Percentiles rank a stretch among this genome's conserved stretches.
phyloP scores from a whole-genome alignment of 2,113 vertebrate species.

The Equus przewalskii region DNA sequence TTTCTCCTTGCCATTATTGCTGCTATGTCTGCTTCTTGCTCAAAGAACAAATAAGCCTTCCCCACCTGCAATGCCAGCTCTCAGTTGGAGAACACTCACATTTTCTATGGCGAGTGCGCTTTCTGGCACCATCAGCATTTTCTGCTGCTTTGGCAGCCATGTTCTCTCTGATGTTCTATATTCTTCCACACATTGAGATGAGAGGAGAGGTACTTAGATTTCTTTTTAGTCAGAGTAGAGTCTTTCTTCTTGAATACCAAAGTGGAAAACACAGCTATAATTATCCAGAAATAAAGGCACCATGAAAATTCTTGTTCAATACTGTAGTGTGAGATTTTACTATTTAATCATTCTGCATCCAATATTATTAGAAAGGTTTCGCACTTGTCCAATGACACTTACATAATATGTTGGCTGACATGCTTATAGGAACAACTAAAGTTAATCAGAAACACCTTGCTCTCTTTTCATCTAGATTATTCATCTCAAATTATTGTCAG shows the following conservation, averaged over 20 bases:
- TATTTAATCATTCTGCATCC: conserved; percentile 46
- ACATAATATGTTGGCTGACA: conserved; percentile 51
- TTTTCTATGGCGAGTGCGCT: not conserved
- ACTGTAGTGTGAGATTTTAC: conserved; percentile 41
- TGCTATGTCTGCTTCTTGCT: not conserved
- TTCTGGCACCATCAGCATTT: not conserved
- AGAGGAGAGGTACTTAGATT: not conserved
- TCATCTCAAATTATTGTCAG: conserved; percentile 72
- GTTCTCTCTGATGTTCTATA: not conserved
- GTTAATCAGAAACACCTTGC: conserved; percentile 59
- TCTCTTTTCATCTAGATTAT: conserved; percentile 65
- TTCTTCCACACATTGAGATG: not conserved
- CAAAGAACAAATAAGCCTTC: not conserved
- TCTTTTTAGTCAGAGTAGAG: not conserved
- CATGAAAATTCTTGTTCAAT: conserved; percentile 57
- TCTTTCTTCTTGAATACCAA: conserved; percentile 45
- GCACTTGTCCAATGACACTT: conserved; percentile 25
- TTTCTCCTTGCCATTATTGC: not conserved
- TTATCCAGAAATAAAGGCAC: conserved; percentile 56
- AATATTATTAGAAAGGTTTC: conserved; percentile 59
- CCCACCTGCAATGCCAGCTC: not conserved
- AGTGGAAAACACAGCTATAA: conserved; percentile 44
- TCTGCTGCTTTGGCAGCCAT: not conserved
- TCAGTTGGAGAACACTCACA: not conserved
- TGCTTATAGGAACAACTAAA: conserved; percentile 64